phyloP scores from a whole-genome alignment of 1,140 invertebrate genomes.

The Cardiocondyla obscurior region DNA sequence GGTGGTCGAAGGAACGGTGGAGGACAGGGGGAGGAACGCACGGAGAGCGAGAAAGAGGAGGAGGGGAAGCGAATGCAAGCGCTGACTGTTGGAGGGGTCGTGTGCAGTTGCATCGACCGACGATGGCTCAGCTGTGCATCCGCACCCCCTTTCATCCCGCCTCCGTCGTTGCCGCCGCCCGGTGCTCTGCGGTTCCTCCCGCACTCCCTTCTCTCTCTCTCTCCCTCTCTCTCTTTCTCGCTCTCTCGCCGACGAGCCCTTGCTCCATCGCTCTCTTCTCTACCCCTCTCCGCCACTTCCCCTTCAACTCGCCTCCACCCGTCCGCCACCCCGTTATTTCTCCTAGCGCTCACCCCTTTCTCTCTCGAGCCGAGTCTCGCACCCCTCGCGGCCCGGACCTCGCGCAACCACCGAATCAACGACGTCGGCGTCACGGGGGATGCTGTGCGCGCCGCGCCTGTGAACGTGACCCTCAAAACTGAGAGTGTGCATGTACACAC shows the following conservation, averaged over 20 bases:
- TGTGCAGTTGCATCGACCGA: slow-evolving; percentile 80
- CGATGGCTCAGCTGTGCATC: slow-evolving; percentile 79
- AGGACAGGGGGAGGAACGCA: not conserved
- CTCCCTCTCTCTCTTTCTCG: not conserved
- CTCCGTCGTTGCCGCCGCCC: not conserved
- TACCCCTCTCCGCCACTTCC: not conserved
- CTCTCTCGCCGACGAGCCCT: slow-evolving; percentile 31
- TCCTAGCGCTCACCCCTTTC: slow-evolving; percentile 33
- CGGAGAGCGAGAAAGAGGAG: slow-evolving; percentile 12
- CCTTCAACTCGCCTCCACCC: not conserved
- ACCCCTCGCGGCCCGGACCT: slow-evolving; percentile 76
- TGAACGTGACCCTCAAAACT: slow-evolving; percentile 83
- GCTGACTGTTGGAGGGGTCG: slow-evolving; percentile 60
- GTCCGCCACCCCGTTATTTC: slow-evolving; percentile 49
- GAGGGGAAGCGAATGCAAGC: slow-evolving; percentile 39
- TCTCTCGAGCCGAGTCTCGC: slow-evolving; percentile 38
- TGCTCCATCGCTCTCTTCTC: slow-evolving; percentile 46
- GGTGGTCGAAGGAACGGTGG: not conserved
- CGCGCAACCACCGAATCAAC: slow-evolving; percentile 80
- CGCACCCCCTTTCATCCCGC: slow-evolving; percentile 44
- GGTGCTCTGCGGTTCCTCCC: not conserved
- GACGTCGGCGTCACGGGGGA: slow-evolving; percentile 69
- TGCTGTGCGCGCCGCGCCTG: slow-evolving; percentile 75
- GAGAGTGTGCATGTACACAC: slow-evolving; percentile 66
- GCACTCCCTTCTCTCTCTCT: not conserved